A percentile compares a stretch with the other conserved stretches of the same genome.
Evolutionary conservation across 2,113 vertebrate genomes (phyloP).

Genomic region (Bombycilla garrulus): DNA sequence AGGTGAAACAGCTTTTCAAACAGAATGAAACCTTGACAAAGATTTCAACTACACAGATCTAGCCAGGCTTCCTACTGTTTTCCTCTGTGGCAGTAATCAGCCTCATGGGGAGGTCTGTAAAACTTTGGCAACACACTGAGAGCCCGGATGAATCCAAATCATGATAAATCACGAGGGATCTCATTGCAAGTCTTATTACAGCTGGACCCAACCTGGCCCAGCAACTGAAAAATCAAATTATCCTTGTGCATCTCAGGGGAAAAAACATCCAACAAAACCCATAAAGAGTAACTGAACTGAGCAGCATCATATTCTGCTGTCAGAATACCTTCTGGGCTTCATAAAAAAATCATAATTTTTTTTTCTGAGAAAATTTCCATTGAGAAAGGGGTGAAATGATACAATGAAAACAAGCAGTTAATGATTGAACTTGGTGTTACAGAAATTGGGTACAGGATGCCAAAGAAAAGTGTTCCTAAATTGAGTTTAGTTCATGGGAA

Average conservation of each 20-base stretch:
- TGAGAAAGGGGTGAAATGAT: neutral
- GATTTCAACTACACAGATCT: neutral
- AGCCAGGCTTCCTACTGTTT: neutral
- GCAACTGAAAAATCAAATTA: conserved; percentile 26
- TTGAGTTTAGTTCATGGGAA: neutral
- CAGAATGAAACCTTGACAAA: neutral
- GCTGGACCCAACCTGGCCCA: neutral
- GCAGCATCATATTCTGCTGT: neutral
- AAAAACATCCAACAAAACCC: neutral
- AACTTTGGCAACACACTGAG: neutral
- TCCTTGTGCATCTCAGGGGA: neutral
- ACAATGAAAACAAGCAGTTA: neutral
- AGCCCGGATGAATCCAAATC: neutral
- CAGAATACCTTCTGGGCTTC: neutral
- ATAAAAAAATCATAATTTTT: neutral
- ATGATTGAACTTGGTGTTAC: neutral
- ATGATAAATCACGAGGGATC: neutral
- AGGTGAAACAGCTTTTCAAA: neutral
- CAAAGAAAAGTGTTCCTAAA: neutral
- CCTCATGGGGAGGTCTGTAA: neutral
- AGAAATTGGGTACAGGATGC: neutral
- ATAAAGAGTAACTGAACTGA: neutral
- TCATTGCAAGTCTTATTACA: neutral
- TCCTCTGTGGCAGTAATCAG: neutral
- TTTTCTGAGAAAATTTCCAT: neutral